phyloP scores from a whole-genome alignment of 1,140 invertebrate genomes.

The Augochlora pura region DNA sequence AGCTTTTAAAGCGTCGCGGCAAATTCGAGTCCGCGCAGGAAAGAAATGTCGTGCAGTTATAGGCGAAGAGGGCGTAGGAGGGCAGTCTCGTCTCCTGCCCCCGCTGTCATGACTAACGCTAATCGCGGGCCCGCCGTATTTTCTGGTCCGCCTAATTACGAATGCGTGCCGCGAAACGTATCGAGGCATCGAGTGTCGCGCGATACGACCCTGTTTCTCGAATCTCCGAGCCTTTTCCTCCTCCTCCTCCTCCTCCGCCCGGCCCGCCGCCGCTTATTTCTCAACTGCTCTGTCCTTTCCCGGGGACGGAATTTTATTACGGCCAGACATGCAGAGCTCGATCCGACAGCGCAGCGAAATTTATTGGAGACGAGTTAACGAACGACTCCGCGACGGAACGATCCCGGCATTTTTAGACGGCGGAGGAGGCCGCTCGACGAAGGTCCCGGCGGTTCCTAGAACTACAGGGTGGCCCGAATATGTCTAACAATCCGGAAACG shows the following conservation, averaged over 20 bases:
- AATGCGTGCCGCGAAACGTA: conserved; percentile 41
- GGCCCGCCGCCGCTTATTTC: background rate
- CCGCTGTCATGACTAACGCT: conserved; percentile 58
- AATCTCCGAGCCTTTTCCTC: background rate
- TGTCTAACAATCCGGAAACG: no score
- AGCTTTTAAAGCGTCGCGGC: conserved; percentile 58
- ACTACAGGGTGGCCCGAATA: no score
- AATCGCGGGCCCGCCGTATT: conserved; percentile 43
- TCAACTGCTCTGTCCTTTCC: background rate
- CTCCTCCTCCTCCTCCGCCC: background rate
- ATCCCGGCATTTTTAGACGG: no score
- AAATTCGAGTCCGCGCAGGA: conserved; percentile 61
- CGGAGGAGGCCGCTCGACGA: no score
- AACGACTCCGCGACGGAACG: no score
- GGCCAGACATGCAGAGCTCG: background rate
- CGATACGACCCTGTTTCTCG: conserved; percentile 15
- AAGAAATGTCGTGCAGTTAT: conserved; percentile 62
- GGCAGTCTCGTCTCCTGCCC: background rate
- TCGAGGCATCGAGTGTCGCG: conserved; percentile 22
- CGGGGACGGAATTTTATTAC: background rate
- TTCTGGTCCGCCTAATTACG: conserved; percentile 55
- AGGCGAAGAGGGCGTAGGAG: background rate
- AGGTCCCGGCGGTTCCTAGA: no score
- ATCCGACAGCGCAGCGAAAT: background rate
- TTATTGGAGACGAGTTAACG: background rate